phyloP scores from a whole-genome alignment of 2,888 invertebrate species.

The Lasiommata megera region DNA sequence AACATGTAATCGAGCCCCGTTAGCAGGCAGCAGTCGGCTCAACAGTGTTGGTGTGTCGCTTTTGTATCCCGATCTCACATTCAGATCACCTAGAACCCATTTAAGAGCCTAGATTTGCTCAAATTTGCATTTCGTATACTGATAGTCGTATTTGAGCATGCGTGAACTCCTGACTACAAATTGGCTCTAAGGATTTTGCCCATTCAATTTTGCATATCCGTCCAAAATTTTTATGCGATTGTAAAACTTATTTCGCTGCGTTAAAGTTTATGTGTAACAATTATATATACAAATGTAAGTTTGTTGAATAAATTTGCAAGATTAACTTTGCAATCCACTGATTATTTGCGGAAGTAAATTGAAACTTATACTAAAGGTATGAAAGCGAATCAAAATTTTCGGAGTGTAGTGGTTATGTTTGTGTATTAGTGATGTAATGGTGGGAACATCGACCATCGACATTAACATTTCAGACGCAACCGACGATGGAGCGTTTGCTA shows the following conservation, averaged over 20 bases:
- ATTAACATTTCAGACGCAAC: slow-evolving; percentile 35
- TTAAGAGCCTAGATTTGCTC: slow-evolving; percentile 22
- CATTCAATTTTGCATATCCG: background rate
- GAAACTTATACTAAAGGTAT: slow-evolving; percentile 1
- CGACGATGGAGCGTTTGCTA: slow-evolving; percentile 34
- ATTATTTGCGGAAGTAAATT: slow-evolving; percentile 2
- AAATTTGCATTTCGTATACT: slow-evolving; percentile 13
- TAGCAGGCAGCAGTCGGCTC: too few species aligned
- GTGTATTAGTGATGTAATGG: slow-evolving; percentile 18
- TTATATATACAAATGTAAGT: background rate
- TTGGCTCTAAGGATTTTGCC: slow-evolving; percentile 42
- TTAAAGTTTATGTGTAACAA: background rate
- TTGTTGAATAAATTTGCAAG: background rate
- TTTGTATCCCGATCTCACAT: slow-evolving; percentile 20
- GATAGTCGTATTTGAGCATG: slow-evolving; percentile 16
- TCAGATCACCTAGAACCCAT: slow-evolving; percentile 24
- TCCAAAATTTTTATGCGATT: background rate
- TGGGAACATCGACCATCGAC: slow-evolving; percentile 25
- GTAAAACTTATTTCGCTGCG: background rate
- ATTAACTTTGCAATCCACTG: background rate
- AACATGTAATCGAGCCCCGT: too few species aligned
- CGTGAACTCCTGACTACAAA: slow-evolving; percentile 41
- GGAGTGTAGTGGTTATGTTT: background rate
- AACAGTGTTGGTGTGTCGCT: background rate
- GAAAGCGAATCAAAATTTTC: background rate